These are phyloP conservation scores for Ophiodon elongatus DNA, from an alignment of 2,113 vertebrate genomes.

Conservation along the genomic window DNA sequence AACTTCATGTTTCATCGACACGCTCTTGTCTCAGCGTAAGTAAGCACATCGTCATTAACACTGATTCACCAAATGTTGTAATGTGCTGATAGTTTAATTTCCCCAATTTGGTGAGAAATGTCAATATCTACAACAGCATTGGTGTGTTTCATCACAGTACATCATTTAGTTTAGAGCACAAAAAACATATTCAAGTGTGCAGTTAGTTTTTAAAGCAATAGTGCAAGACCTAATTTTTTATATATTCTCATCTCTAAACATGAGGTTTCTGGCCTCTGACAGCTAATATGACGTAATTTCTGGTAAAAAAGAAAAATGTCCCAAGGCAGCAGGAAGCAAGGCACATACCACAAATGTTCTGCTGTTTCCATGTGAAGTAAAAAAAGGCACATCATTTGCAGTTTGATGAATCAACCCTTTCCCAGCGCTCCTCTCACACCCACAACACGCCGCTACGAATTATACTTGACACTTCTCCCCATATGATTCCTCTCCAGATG, in stretches of 20 bases:
- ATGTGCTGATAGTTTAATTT: background rate
- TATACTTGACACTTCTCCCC: slow-evolving; percentile 59
- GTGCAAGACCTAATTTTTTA: background rate
- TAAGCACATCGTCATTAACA: background rate
- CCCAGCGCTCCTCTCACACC: slow-evolving; percentile 53
- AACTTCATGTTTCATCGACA: background rate
- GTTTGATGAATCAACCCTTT: slow-evolving; percentile 61
- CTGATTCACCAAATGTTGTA: background rate
- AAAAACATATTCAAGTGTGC: background rate
- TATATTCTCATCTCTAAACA: slow-evolving; percentile 17
- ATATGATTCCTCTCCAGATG: slow-evolving; percentile 61
- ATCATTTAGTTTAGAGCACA: background rate
- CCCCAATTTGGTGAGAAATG: background rate
- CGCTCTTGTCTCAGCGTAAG: background rate
- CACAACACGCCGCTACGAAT: slow-evolving; percentile 63
- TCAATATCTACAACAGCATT: background rate
- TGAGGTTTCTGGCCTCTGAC: slow-evolving; percentile 2
- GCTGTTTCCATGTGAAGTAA: slow-evolving; percentile 34
- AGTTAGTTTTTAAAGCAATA: background rate
- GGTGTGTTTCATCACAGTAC: background rate
- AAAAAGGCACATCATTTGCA: slow-evolving; percentile 41
- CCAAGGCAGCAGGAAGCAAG: background rate
- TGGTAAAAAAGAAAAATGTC: background rate
- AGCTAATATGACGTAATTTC: background rate
- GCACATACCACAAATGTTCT: slow-evolving; percentile 16